Percentiles rank a stretch among this genome's conserved stretches.
These are phyloP conservation scores for Lapara coniferarum DNA, from an alignment of 2,888 invertebrate species.

Conservation along the genomic window DNA sequence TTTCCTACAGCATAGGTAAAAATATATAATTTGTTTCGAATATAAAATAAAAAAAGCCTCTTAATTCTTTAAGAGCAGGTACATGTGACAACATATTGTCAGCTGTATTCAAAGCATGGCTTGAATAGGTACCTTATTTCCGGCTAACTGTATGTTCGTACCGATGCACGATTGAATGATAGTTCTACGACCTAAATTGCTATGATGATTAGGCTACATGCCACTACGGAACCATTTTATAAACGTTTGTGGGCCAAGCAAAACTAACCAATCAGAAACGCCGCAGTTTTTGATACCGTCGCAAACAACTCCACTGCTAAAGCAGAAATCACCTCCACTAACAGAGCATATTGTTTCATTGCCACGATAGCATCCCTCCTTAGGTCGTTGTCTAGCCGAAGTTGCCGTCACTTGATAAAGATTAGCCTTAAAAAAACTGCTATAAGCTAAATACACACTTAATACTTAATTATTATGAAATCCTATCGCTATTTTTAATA, in stretches of 20 bases:
- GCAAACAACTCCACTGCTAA: slow-evolving; percentile 71
- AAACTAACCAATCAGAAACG: slow-evolving; percentile 62
- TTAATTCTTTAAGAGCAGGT: too few relatives aligned
- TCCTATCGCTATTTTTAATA: too few relatives aligned
- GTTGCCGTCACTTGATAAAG: slow-evolving; percentile 72
- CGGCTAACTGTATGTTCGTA: slow-evolving; percentile 39
- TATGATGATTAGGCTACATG: background rate
- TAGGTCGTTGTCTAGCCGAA: slow-evolving; percentile 47
- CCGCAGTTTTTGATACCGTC: slow-evolving; percentile 78
- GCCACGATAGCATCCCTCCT: slow-evolving; percentile 44
- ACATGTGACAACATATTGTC: too few relatives aligned
- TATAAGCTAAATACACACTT: too few relatives aligned
- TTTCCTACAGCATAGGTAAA: too few relatives aligned
- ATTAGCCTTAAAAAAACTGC: slow-evolving; percentile 52
- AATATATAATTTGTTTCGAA: too few relatives aligned
- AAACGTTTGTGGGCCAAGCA: background rate
- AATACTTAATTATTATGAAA: too few relatives aligned
- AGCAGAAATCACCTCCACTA: slow-evolving; percentile 53
- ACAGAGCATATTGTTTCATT: slow-evolving; percentile 63
- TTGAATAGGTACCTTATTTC: background rate
- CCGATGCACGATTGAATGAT: background rate
- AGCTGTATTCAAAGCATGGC: too few relatives aligned
- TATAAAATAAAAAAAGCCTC: too few relatives aligned
- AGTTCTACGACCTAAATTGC: background rate
- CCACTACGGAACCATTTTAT: slow-evolving; percentile 42